Evolutionary conservation across 2,797 vertebrate species (phyloP), one percentile per base, ranked within the genome.

Genomic region (Chiloscyllium punctatum): DNA sequence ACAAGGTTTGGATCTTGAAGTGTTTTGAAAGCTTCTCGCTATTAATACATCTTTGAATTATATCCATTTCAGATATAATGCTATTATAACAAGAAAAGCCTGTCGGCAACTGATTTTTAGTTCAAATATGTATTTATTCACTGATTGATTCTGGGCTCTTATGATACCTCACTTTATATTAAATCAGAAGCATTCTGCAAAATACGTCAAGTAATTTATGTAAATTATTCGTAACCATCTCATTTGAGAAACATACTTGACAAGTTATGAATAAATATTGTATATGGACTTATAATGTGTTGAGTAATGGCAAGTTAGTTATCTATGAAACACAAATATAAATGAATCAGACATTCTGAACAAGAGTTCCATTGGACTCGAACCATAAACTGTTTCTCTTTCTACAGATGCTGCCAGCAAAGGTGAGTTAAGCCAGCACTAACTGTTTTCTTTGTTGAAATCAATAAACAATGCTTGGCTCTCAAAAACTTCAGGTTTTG

Each of bases 91-190:
- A 16, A 27, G 87, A 30, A 90, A 90, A 33, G 25, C 23, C 48
- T 53, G 86, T 53, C 51, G 27, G 86, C 48, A 57, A 62, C 27
- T 90, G 27, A 16, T 90, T 90, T 30, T 57, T 90, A 90, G 53
- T 90, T 90, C 51, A 90, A 57, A 90, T 90, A 90, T 90, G 87
- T 57, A 62, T 62, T 57, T 57, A 90, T 62, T 90, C 87, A 90
- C 53, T 57, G 53, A 90, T 33, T 30, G 62, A 33, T 57, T 90
- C 51, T 13, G 33, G 30, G 13, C 11, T 90, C 30, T 57, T 30
- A 15, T 62, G 11, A 53, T 90, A 87, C 25, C 11, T 87, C 23
- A 53, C 11, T 53, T 30, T 87, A 53, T 27, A 25, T 87, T 87
- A 53, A 87, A 87, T 57, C 48, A 53, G 51, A 25, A 53, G 30